Conservation (phyloP, 2,113 vertebrate genomes). For the Lepus europaeus region DNA sequence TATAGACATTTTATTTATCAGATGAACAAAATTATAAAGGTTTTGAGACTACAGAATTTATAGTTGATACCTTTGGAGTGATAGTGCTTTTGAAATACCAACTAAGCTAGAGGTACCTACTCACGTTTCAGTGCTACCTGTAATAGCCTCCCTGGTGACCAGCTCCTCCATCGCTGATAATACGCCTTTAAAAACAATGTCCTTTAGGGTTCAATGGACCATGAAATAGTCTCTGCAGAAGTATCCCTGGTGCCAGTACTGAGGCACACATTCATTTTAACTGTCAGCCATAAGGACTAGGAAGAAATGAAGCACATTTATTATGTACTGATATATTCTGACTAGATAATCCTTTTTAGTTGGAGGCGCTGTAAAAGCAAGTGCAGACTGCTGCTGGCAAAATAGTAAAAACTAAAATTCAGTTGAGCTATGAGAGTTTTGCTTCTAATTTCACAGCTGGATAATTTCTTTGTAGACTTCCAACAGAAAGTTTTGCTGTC, state of each 20-base stretch:
- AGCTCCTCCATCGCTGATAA: constrained; percentile 86
- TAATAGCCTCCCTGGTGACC: constrained; percentile 74
- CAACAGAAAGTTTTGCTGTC: constrained; percentile 85
- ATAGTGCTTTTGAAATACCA: constrained; percentile 68
- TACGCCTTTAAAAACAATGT: constrained; percentile 89
- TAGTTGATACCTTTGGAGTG: constrained; percentile 65
- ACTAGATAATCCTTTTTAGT: constrained; percentile 88
- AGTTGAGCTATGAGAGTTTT: constrained; percentile 79
- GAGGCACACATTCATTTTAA: constrained; percentile 89
- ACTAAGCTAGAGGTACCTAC: constrained; percentile 33
- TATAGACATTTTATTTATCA: constrained; percentile 60
- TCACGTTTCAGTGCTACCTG: constrained; percentile 80
- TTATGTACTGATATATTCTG: constrained; percentile 88
- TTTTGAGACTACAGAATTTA: constrained; percentile 61
- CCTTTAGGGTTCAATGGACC: constrained; percentile 91
- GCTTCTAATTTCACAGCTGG: constrained; percentile 89
- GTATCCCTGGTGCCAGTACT: constrained; percentile 80
- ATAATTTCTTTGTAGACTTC: constrained; percentile 87
- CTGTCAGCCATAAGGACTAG: constrained; percentile 87
- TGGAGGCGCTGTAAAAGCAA: constrained; percentile 85
- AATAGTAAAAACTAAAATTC: constrained; percentile 82
- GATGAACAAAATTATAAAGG: constrained; percentile 43
- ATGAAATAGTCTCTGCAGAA: constrained; percentile 90
- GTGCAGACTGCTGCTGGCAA: constrained; percentile 83
- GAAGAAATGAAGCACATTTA: constrained; percentile 89